These are phyloP conservation scores for Philopotamus ludificatus DNA, from an alignment of 1,140 invertebrate species.

Conservation along the genomic window DNA sequence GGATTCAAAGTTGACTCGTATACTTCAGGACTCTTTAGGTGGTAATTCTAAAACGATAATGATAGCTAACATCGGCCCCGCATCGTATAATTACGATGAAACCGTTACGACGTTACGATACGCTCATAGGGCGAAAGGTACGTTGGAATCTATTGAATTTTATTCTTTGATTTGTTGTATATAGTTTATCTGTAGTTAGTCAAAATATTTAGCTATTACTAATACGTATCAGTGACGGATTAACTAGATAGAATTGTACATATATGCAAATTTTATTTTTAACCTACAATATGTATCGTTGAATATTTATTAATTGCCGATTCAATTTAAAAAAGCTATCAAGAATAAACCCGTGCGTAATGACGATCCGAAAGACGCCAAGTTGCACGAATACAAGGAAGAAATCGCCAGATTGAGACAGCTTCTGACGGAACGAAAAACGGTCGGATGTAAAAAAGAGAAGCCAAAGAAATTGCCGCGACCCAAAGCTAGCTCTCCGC, in stretches of 20 bases:
- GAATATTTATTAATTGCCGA: not conserved
- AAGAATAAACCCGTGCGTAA: slow-evolving; percentile 95
- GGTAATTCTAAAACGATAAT: slow-evolving; percentile 96
- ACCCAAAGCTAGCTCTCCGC: slow-evolving; percentile 37
- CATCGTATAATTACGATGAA: slow-evolving; percentile 94
- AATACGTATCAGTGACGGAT: too few species aligned
- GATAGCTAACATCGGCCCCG: slow-evolving; percentile 96
- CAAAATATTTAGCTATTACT: too few species aligned
- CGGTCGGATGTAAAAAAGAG: slow-evolving; percentile 44
- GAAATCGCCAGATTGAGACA: slow-evolving; percentile 72
- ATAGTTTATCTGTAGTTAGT: too few species aligned
- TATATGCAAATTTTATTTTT: slow-evolving; percentile 3
- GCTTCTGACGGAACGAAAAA: slow-evolving; percentile 54
- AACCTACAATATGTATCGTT: not conserved
- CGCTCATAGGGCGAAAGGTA: slow-evolving; percentile 88
- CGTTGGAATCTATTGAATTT: too few species aligned
- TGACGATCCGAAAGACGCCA: slow-evolving; percentile 92
- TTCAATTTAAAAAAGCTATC: slow-evolving; percentile 59
- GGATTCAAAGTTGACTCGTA: slow-evolving; percentile 90
- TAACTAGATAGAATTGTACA: too few species aligned
- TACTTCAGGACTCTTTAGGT: slow-evolving; percentile 91
- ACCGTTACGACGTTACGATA: slow-evolving; percentile 90
- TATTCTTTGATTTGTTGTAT: too few species aligned
- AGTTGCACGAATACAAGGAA: slow-evolving; percentile 83
- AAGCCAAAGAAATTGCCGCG: slow-evolving; percentile 44